A percentile compares a stretch with the other conserved stretches of the same genome.
phyloP scores from a whole-genome alignment of 2,113 vertebrate genomes.

The Clarias batrachus region DNA sequence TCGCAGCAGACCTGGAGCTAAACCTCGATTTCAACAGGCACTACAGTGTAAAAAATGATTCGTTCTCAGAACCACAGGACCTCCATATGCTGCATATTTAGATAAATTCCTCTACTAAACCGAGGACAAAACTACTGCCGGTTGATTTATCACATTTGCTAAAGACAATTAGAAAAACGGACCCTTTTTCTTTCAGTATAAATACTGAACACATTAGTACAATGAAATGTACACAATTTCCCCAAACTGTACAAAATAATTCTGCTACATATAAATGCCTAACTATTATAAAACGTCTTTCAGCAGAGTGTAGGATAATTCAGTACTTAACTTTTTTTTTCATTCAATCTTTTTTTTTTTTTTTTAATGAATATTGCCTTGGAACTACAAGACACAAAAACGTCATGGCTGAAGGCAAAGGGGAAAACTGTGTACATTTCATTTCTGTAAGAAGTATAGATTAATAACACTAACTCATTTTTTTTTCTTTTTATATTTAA shows the following conservation, averaged over 20 bases:
- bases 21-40: neutral
- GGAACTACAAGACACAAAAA: neutral
- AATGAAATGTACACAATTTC: neutral
- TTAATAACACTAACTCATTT: neutral
- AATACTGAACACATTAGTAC: neutral
- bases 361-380: neutral
- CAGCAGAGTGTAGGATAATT: neutral
- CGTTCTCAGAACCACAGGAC: neutral
- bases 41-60: neutral
- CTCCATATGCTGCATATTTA: conserved; percentile 9
- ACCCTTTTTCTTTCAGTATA: no score
- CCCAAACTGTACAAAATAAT: neutral
- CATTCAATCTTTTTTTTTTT: neutral
- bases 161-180: neutral
- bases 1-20: neutral
- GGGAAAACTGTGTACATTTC: neutral
- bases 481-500: neutral
- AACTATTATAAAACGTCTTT: neutral
- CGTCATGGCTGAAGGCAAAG: neutral
- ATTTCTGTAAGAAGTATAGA: neutral
- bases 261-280: neutral
- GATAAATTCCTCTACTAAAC: neutral
- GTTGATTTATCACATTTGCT: neutral
- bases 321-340: neutral
- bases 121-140: neutral